Evolutionary conservation across 1,140 invertebrate species (phyloP), one percentile per base, ranked within the genome.

Genomic region (Achroia grisella): DNA sequence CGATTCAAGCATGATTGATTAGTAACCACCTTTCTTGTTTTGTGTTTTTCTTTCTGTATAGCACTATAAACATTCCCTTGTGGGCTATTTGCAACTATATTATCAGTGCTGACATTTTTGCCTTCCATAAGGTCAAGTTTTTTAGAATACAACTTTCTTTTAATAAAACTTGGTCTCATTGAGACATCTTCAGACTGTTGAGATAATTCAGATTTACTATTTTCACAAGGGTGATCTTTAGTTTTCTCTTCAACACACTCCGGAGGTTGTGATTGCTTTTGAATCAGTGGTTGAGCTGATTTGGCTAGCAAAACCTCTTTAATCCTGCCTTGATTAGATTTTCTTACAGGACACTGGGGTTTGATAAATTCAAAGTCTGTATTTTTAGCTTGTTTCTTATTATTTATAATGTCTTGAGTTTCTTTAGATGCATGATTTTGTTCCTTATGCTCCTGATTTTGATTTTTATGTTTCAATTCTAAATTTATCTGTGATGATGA

Each of bases 101-200:
- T 58, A 31, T 79, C 70, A 52, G 1, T 51, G 39, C 52, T 73
- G 0, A 62, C 10, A 54, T 66, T 74, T 45, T 66, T 65, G 28
- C 58, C 73, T 34, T 84, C 74, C 27, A 63, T 49, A 1, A 80
- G 48, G 67, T 85, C 78, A 17, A 80, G 42, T 39, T 69, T 82
- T 50, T 85, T 78, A 1, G 75, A 76, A 42, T 78, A 85, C 9
- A 85, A 44, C 49, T 85, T 85, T 45, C 81, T 62, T 53, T 83
- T 85, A 0, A 78, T 73, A 45, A 82, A 85, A 46, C 81, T 82
- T 14, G 78, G 73, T 37, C 66, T 72, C 58, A 64, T 76, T 40
- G 75, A 79, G 6, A 72, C 30, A 33, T 80, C 62, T 57, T 43
- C 70, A 12, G 45, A 46, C 4, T 43, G 52, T 45, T 65, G 42